Percentiles rank a stretch among this genome's conserved stretches.
Conservation (phyloP, 2,797 vertebrate species). For the Rhincodon typus region DNA sequence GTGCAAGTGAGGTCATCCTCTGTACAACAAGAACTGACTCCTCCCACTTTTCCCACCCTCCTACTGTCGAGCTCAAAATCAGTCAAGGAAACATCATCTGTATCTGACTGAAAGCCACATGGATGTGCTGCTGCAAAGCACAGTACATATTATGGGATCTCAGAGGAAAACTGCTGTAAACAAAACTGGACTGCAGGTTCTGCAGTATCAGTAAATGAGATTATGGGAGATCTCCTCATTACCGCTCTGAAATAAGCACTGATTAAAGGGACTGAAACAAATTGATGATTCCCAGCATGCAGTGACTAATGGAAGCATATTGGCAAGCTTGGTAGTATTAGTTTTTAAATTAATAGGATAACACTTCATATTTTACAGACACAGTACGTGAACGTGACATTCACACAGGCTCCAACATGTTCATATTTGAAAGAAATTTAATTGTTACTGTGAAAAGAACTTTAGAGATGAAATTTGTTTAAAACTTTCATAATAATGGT, state of each 20-base stretch:
- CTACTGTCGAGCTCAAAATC: not conserved
- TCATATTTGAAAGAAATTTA: not conserved
- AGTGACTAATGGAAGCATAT: not conserved
- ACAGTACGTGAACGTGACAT: not conserved
- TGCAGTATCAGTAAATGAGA: not conserved
- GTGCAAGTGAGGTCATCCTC: not conserved
- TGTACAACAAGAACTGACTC: not conserved
- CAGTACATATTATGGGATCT: not conserved
- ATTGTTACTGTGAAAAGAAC: not conserved
- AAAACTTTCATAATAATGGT: not conserved
- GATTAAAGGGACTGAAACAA: slow-evolving; percentile 1
- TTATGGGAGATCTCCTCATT: not conserved
- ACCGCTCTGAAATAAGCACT: not conserved
- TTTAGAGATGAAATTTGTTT: slow-evolving; percentile 11
- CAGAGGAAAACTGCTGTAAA: not conserved
- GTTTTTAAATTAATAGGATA: not conserved
- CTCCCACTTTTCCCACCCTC: not conserved
- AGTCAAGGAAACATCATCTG: not conserved
- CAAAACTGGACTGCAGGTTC: not conserved
- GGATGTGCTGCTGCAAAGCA: not conserved
- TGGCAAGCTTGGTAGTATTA: not conserved
- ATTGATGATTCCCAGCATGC: not conserved
- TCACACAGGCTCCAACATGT: not conserved
- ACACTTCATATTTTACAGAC: not conserved
- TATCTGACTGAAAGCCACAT: not conserved